Base-by-base conservation (phyloP, 2,888 invertebrate genomes). In the Drosophila pseudotakahashii region DNA sequence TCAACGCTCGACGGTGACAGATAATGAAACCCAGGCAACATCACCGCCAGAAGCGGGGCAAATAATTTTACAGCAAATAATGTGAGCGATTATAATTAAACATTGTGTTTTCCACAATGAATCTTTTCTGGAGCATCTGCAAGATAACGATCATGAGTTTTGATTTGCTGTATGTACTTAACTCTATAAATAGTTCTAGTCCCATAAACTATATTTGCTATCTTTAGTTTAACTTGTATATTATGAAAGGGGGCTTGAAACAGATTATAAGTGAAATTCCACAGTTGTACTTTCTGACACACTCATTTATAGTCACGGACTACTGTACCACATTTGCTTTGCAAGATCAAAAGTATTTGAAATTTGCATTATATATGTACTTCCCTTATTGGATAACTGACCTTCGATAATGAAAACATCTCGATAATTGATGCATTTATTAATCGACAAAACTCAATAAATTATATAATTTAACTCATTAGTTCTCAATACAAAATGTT, bases 11-110 rank as follows among this genome's bases (percentile, higher is more conserved):
- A 23, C 55, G 57, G 16, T 60, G 44, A 59, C 66, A 81, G 81
- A 81, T 81, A 81, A 88, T 81, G 51, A 26, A 54, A 67, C 64
- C n/a, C 37, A 61, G 26, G 23, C 7, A 19, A 60, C 53, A 58
- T 53, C 44, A 51, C 42, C 16, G 50, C 52, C 55, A 55, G 53
- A 67, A 42, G 47, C 44, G 66, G 51, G 68, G 53, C 32, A 54
- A 64, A 55, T 45, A 41, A 45, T 73, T 72, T 50, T 59, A 71
- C 59, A 71, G 41, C 72, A 67, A 68, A 58, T 69, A 67, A 67
- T 70, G 44, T 39, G 13, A 68, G 23, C 13, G 73, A 50, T 67
- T 71, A 66, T 57, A 70, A 70, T 66, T 70, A 70, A 66, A 66
- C 58, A 70, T 66, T 70, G 58, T 70, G 58, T 19, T 45, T 45